phyloP scores from a whole-genome alignment of 2,113 vertebrate species.

The Varanus salvator region DNA sequence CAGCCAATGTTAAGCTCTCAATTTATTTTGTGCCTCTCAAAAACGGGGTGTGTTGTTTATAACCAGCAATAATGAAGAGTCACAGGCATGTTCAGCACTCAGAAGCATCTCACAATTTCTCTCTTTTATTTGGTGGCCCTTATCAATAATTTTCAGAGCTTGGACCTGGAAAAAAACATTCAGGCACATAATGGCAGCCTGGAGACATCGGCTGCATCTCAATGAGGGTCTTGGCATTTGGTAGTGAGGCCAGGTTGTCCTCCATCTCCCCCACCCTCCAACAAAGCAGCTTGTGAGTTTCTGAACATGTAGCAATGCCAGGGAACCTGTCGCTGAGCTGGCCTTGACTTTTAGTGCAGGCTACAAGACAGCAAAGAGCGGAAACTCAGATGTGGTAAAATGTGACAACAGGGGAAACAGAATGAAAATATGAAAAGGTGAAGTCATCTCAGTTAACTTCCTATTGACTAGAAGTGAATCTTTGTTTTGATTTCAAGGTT shows the following conservation, averaged over 20 bases:
- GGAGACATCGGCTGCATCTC: constrained; percentile 66
- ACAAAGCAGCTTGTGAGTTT: constrained; percentile 58
- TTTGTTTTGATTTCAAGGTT: constrained; percentile 55
- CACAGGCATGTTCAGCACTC: constrained; percentile 58
- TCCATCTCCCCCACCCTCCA: constrained; percentile 35
- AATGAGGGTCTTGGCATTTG: constrained; percentile 67
- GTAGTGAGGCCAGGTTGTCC: constrained; percentile 56
- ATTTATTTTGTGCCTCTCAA: constrained; percentile 55
- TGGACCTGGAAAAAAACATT: constrained; percentile 38
- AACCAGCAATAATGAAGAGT: constrained; percentile 66
- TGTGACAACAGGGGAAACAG: constrained; percentile 37
- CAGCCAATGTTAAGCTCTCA: constrained; percentile 54
- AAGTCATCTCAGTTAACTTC: constrained; percentile 38
- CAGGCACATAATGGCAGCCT: constrained; percentile 64
- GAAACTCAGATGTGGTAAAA: constrained; percentile 8
- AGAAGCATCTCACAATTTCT: constrained; percentile 53
- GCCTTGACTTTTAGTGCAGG: constrained; percentile 20
- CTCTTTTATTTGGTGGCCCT: constrained; percentile 65
- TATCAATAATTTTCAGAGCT: constrained; percentile 69
- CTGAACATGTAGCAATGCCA: constrained; percentile 43
- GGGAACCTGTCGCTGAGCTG: constrained; percentile 40
- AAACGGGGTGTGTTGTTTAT: constrained; percentile 63
- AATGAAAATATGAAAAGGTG: constrained; percentile 35
- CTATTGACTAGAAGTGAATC: constrained; percentile 47
- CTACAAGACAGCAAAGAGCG: constrained; percentile 18